A percentile compares a stretch with the other conserved stretches of the same genome.
Conservation (phyloP, 2,113 vertebrate genomes). For the Erinaceus europaeus region DNA sequence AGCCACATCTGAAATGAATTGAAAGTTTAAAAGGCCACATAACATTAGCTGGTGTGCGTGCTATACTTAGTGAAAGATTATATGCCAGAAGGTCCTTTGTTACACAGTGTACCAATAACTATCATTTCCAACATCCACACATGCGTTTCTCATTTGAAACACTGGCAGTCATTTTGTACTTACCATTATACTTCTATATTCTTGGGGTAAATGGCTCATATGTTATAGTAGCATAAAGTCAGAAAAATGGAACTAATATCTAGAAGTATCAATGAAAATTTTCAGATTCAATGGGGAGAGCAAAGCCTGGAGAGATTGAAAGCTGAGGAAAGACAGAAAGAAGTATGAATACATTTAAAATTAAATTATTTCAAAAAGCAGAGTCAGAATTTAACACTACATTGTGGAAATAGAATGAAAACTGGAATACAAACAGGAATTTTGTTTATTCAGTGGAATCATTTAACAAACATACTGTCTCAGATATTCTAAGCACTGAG, state of each 20-base stretch:
- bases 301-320: background rate
- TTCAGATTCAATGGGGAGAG: background rate
- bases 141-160: background rate
- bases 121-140: background rate
- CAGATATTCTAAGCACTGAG: background rate
- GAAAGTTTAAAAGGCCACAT: conserved; percentile 37
- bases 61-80: conserved; percentile 33
- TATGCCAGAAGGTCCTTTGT: background rate
- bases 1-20: conserved; percentile 54
- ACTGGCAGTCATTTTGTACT: background rate
- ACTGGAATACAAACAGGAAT: background rate
- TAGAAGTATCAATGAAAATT: background rate
- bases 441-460: background rate
- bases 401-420: background rate
- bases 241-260: background rate
- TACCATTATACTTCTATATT: background rate
- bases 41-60: background rate
- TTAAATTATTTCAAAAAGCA: background rate
- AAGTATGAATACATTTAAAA: background rate
- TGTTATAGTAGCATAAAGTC: background rate
- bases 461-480: background rate
- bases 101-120: background rate
- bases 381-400: background rate
- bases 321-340: background rate
- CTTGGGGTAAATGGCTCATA: background rate